Conservation (phyloP, 2,797 vertebrate species). For the Channa striata region DNA sequence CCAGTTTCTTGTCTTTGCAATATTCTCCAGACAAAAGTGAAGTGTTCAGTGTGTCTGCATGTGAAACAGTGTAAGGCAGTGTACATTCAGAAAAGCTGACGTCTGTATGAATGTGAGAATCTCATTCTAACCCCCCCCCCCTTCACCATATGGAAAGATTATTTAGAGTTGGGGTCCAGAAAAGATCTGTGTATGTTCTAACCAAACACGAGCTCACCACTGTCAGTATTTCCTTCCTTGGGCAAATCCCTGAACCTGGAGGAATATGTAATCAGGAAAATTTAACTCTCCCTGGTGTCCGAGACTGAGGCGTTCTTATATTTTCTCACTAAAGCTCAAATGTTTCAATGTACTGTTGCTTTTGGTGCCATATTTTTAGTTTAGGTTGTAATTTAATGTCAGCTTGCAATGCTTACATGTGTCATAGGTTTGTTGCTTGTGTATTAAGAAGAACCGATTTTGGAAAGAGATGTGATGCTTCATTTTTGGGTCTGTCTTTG, state of each 20-base stretch:
- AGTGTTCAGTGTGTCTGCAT: neutral
- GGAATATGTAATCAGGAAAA: constrained; percentile 37
- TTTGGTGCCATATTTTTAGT: neutral
- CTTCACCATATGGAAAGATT: constrained; percentile 80
- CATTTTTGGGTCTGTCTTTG: neutral
- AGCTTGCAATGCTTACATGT: neutral
- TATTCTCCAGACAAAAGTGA: constrained; percentile 10
- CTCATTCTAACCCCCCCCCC: constrained; percentile 61
- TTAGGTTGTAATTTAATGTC: too few species aligned
- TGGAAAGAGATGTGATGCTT: neutral
- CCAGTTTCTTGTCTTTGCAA: constrained; percentile 5
- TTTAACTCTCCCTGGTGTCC: constrained; percentile 18
- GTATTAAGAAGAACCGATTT: neutral
- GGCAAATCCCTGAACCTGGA: constrained; percentile 55
- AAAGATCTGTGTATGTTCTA: constrained; percentile 70
- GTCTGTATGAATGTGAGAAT: constrained; percentile 56
- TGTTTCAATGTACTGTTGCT: neutral
- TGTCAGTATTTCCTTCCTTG: constrained; percentile 63
- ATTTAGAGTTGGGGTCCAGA: constrained; percentile 64
- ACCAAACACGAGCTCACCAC: constrained; percentile 56
- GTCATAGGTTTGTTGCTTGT: neutral
- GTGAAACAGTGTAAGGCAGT: constrained; percentile 23
- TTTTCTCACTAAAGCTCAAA: neutral
- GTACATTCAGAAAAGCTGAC: constrained; percentile 41
- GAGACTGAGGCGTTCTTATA: neutral